Base-by-base conservation (phyloP, 2,888 invertebrate species). In the Plebejus argus region DNA sequence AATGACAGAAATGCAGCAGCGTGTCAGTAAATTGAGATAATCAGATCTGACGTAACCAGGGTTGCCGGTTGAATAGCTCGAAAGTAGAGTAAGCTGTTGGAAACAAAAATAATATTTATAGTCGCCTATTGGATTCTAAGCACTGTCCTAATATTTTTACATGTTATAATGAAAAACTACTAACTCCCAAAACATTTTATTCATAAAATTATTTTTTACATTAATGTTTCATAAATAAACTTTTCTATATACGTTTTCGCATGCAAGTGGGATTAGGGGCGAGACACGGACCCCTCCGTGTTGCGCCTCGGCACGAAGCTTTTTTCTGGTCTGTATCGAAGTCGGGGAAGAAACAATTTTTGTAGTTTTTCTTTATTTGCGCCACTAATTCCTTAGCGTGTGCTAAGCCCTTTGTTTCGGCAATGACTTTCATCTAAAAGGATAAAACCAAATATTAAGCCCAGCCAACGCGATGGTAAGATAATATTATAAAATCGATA, bases 381-480 rank as follows among this genome's bases (percentile, higher is more conserved):
- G 92, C 91, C 71, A 90, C 83, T 77, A 94, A 77, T 70, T 88
- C 95, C 84, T 90, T 92, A 0, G 96, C 96, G 86, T 99, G 98
- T 0, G 96, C 95, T 92, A 96, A 95, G 85, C 98, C 98, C 84
- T 97, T 95, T 0, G 98, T 98, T 92, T 99, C 99, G 82, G 96
- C 97, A 28, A 98, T 96, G 10, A 98, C 96, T 92, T 97, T 97
- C 3, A 98, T 95, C 97, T 97, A 89, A 18, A 89, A 88, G 20
- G 82, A 33, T 28, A 4, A 10, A 23, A 8, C 23, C 12, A 66
- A 66, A 58, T 6, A 53, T 58, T 0, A 20, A n/a, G 20, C 58
- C 20, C 23, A 23, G 15, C 23, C 61, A 4, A 66, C 4, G 45
- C 45, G 45, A 45, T 4, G 61, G 61, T 61, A 58, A 58, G 58